Conservation (phyloP, 2,797 vertebrate species). For the Lateolabrax maculatus region DNA sequence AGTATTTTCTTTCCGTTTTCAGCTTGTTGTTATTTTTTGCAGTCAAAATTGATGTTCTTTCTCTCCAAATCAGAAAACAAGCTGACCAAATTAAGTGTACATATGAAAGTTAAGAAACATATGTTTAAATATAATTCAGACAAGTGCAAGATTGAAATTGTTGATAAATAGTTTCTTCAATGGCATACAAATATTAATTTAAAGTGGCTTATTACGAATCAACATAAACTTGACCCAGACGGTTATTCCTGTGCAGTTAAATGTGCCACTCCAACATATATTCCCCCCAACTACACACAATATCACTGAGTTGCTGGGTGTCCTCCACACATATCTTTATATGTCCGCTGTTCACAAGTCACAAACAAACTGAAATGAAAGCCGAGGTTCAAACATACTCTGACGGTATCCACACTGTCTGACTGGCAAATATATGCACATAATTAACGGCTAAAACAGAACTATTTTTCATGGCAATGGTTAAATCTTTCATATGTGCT, state of each 20-base stretch:
- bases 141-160: not conserved
- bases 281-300: not conserved
- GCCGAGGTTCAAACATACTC: slow-evolving; percentile 27
- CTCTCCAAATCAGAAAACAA: too few relatives aligned
- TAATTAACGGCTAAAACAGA: slow-evolving; percentile 57
- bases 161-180: not conserved
- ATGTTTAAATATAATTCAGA: not conserved
- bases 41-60: too few relatives aligned
- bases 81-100: not conserved
- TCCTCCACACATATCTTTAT: slow-evolving; percentile 3
- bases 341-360: slow-evolving; percentile 16
- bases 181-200: not conserved
- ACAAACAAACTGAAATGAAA: slow-evolving; percentile 44
- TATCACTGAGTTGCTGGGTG: slow-evolving; percentile 16
- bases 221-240: slow-evolving; percentile 13
- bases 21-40: too few relatives aligned
- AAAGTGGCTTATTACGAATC: not conserved
- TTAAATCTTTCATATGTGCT: slow-evolving; percentile 65
- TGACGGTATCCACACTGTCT: slow-evolving; percentile 16
- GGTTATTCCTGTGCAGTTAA: not conserved
- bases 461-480: slow-evolving; percentile 49
- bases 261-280: slow-evolving; percentile 19
- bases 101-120: not conserved
- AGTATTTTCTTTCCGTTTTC: too few relatives aligned
- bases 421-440: slow-evolving; percentile 50